Evolutionary conservation across 2,113 vertebrate genomes (phyloP).

Genomic region (Sitta europaea): DNA sequence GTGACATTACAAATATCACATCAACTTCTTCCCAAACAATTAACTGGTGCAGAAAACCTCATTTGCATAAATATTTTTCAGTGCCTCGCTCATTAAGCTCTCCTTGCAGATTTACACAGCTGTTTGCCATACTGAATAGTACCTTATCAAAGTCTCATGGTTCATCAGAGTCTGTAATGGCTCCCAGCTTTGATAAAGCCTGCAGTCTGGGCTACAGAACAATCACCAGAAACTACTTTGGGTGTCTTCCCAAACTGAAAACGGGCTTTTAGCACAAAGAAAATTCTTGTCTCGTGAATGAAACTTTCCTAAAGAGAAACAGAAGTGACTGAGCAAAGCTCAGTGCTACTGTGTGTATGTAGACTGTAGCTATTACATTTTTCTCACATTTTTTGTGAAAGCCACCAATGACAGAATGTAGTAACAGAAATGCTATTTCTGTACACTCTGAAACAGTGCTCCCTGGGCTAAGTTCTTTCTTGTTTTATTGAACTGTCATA

Average conservation of each 20-base stretch:
- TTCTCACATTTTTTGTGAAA: background rate
- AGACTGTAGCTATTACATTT: background rate
- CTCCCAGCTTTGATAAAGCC: background rate
- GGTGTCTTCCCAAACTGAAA: background rate
- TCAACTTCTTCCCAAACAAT: background rate
- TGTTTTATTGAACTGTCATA: background rate
- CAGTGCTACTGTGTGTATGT: rapidly evolving
- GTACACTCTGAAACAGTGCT: background rate
- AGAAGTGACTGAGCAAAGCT: background rate
- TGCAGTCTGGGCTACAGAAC: background rate
- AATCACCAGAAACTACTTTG: background rate
- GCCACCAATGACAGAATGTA: background rate
- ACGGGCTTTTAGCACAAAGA: background rate
- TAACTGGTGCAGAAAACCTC: background rate
- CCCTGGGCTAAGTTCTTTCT: background rate
- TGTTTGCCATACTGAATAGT: background rate
- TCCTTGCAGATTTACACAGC: background rate
- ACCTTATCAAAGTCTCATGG: background rate
- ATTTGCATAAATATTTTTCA: background rate
- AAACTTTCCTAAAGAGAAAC: background rate
- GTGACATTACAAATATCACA: background rate
- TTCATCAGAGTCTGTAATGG: background rate
- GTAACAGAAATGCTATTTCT: background rate
- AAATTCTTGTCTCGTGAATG: background rate
- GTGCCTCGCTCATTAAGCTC: background rate